Evolutionary conservation across 1,140 invertebrate genomes (phyloP), one percentile per base, ranked within the genome.

Genomic region (Drosophila cardini): DNA sequence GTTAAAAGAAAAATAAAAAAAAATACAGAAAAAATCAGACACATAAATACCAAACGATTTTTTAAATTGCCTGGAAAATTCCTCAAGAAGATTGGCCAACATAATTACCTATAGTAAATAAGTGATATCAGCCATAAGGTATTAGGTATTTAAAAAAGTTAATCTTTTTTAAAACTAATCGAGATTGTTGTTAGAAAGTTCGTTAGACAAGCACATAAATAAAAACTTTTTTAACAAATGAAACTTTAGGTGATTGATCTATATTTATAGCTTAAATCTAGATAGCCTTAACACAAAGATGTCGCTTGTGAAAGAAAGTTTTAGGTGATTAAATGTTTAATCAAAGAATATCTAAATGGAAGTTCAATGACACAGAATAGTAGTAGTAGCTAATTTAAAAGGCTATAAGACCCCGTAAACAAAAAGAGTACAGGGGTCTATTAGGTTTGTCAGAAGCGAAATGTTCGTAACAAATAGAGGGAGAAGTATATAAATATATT

Each of bases 41-140:
- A 79, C 78, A 87, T 87, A 87, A 86, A 86, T 86, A 72, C 77
- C 63, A 21, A 34, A 36, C 60, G 32, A 58, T 34, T 40, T 65
- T 13, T 53, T 21, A 69, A 61, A 62, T 60, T 70, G 62, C 30
- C 26, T 42, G 43, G 55, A 64, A 42, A 67, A 72, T 56, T 50
- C 21, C 13, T 43, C 11, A 15, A 57, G 34, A 34, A 30, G n/a
- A 71, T 34, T 72, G 53, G 34, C 62, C 8, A n/a, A 57, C 30
- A 32, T 55, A 71, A 57, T 52, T 36, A 40, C 15, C 46, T 52
- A 8, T 38, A 53, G 43, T 32, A 11, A 40, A 34, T 50, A 48
- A 65, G 48, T 45, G 34, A 40, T 53, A 10, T 64, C 34, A 21
- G 48, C n/a, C 15, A 46, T 46, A 13, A 13, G 6, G 38, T 13